phyloP scores from a whole-genome alignment of 2,888 invertebrate species.

The Iphiclides podalirius region DNA sequence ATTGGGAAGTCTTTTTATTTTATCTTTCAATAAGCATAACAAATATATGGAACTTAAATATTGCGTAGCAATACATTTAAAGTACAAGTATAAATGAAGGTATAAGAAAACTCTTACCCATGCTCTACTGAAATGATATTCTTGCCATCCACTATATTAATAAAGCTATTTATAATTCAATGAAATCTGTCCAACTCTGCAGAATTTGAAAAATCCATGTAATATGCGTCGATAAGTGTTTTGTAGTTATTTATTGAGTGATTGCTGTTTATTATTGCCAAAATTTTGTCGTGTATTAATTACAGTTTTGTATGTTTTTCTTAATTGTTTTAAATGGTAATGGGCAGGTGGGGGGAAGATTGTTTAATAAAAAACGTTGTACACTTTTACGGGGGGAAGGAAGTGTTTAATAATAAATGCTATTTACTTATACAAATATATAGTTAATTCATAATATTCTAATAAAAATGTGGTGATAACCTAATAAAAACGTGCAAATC shows the following conservation, averaged over 20 bases:
- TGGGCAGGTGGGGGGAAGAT: neutral
- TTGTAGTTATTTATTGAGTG: neutral
- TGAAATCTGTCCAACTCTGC: neutral
- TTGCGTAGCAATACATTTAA: neutral
- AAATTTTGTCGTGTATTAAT: neutral
- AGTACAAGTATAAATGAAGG: neutral
- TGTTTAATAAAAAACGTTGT: neutral
- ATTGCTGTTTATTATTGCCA: neutral
- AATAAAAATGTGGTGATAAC: too few species aligned
- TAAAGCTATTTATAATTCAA: neutral
- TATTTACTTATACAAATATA: too few species aligned
- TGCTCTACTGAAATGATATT: neutral
- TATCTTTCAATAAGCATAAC: neutral
- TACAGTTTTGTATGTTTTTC: too few species aligned
- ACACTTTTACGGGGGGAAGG: too few species aligned
- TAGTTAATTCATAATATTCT: too few species aligned
- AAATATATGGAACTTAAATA: neutral
- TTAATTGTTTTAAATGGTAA: neutral
- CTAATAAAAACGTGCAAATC: too few species aligned
- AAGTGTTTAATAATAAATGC: too few species aligned
- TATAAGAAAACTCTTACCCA: neutral
- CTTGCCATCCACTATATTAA: conserved; percentile 1
- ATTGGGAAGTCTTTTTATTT: neutral
- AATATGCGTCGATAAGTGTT: too few species aligned
- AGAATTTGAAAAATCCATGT: too few species aligned